Evolutionary conservation across 2,888 invertebrate species (phyloP).

Genomic region (Drosophila formosana): DNA sequence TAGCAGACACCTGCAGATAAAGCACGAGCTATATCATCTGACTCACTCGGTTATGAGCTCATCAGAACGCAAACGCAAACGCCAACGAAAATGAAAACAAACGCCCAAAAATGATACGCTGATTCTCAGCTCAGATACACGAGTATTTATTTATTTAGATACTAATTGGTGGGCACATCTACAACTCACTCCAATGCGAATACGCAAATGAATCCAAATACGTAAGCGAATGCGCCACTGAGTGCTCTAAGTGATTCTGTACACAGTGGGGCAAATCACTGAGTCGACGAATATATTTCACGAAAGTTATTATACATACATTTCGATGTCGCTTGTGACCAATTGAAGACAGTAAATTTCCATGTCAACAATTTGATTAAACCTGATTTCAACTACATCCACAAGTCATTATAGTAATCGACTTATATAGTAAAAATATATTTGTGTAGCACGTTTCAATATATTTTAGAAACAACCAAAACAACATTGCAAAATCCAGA

Average conservation of each 20-base stretch:
- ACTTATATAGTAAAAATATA: no score
- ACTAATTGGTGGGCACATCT: conserved; percentile 26
- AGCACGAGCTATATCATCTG: conserved; percentile 25
- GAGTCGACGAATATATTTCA: background rate
- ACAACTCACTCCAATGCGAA: conserved; percentile 11
- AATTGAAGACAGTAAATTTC: no score
- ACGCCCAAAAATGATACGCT: conserved; percentile 4
- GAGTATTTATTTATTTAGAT: conserved; percentile 9
- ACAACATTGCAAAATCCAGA: no score
- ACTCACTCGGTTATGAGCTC: conserved; percentile 49
- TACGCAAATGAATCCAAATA: conserved; percentile 4
- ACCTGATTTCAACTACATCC: no score
- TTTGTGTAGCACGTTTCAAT: no score
- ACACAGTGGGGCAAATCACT: background rate
- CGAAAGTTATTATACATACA: no score
- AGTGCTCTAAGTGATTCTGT: background rate
- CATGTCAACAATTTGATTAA: no score
- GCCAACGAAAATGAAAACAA: conserved; percentile 8
- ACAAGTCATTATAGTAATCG: no score
- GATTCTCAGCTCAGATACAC: conserved; percentile 7
- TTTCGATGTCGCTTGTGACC: no score
- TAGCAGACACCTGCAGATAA: conserved; percentile 41
- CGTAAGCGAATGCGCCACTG: background rate
- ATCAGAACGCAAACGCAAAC: conserved; percentile 26
- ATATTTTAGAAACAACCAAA: no score